Percentiles rank a stretch among this genome's conserved stretches.
phyloP scores from a whole-genome alignment of 1,140 invertebrate genomes.

The Papilio glaucus region DNA sequence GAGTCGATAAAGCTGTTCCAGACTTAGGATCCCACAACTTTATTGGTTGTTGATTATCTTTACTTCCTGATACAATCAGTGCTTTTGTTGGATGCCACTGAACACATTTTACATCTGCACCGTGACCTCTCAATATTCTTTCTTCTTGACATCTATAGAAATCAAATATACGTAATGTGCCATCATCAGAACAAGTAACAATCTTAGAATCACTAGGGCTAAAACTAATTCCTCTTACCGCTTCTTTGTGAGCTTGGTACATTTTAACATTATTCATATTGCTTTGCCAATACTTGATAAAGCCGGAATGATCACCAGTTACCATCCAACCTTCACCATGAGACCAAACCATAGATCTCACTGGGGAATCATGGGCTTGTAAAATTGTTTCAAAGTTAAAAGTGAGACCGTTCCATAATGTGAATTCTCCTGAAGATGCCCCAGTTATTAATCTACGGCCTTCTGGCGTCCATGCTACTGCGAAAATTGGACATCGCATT shows the following conservation, averaged over 20 bases:
- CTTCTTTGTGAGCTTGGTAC: slow-evolving; percentile 99
- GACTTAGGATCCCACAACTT: slow-evolving; percentile 99
- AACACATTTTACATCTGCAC: slow-evolving; percentile 99
- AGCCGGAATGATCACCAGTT: slow-evolving; percentile 98
- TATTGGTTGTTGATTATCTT: slow-evolving; percentile 99
- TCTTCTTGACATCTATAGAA: slow-evolving; percentile 99
- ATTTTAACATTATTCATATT: slow-evolving; percentile 99
- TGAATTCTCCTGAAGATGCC: slow-evolving; percentile 99
- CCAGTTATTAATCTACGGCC: slow-evolving; percentile 98
- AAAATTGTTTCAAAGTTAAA: slow-evolving; percentile 99
- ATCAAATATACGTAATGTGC: slow-evolving; percentile 99
- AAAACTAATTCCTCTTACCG: slow-evolving; percentile 99
- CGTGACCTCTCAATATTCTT: slow-evolving; percentile 97
- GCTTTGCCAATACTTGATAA: slow-evolving; percentile 99
- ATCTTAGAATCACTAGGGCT: slow-evolving; percentile 99
- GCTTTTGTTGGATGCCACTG: slow-evolving; percentile 99
- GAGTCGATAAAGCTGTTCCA: slow-evolving; percentile 93
- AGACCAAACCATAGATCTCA: slow-evolving; percentile 99
- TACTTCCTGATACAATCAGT: slow-evolving; percentile 98
- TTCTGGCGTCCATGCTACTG: slow-evolving; percentile 99
- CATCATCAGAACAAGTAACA: slow-evolving; percentile 99
- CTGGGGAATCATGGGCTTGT: slow-evolving; percentile 99
- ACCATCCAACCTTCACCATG: slow-evolving; percentile 99
- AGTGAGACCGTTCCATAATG: slow-evolving; percentile 99
- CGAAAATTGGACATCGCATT: slow-evolving; percentile 99